Base-by-base conservation (phyloP, 2,797 vertebrate genomes). In the Emydoidea blandingii region DNA sequence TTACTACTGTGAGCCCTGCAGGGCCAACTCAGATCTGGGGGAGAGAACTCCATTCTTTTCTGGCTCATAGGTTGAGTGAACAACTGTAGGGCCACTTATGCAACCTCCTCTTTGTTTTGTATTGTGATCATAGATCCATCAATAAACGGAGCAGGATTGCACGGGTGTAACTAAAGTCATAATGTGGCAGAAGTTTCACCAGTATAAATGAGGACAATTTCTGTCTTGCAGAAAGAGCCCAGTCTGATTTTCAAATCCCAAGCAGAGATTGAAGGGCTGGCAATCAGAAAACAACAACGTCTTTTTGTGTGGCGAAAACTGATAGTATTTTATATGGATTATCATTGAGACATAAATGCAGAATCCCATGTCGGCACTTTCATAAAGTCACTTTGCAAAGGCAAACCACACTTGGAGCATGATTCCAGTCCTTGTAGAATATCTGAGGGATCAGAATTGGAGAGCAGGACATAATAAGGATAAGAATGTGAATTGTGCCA, bases 401-500 rank as follows among this genome's bases (percentile, higher is more conserved):
- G 41, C 72, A 18, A 14, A 29, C 65, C 83, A 53, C 5, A 8
- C 4, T 37, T 29, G 83, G 74, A 50, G 62, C 16, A 4, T 56
- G 31, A n/a, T 5, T 44, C n/a, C 31, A 23, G 0, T 6, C 65
- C 89, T 93, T 74, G 14, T 91, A 47, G 57, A 80, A 88, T 29
- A 54, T 91, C 49, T 34, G 31, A 0, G 0, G 74, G 41, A 52
- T 79, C 14, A n/a, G 90, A 91, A 86, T 21, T 8, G 87, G 79
- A 88, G 47, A 90, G 41, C 56, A 49, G 57, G 14, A 54, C 27
- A 57, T 85, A 95, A 92, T 37, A 86, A 62, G 91, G 79, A 79
- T 57, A 96, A 89, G 41, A 96, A 80, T 94, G 96, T 86, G 79
- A 78, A 2, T 50, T 87, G n/a, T 85, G 11, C 37, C 54, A 27